Evolutionary conservation across 2,797 vertebrate genomes (phyloP).

Genomic region (Eremophila alpestris): DNA sequence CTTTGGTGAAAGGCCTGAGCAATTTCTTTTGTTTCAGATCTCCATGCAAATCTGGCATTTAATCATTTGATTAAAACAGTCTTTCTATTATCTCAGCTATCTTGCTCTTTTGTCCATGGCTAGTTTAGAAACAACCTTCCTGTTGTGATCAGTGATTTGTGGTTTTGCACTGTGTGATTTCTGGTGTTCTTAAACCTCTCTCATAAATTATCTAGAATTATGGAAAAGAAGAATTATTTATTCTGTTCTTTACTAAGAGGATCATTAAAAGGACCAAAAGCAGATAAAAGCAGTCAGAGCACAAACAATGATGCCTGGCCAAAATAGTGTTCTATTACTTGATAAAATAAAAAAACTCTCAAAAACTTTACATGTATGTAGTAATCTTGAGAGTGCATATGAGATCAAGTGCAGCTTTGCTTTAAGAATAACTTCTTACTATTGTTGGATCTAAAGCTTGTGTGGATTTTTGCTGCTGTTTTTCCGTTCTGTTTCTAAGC

Average conservation of each 20-base stretch:
- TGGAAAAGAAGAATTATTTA: conserved; percentile 51
- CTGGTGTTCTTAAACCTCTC: conserved; percentile 42
- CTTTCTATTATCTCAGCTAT: conserved; percentile 14
- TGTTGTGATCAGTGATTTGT: conserved; percentile 59
- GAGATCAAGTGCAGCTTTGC: conserved; percentile 37
- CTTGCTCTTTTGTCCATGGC: conserved; percentile 26
- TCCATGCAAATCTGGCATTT: neutral
- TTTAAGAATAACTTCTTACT: conserved; percentile 24
- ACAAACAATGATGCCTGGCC: neutral
- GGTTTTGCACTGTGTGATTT: conserved; percentile 44
- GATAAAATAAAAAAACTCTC: neutral
- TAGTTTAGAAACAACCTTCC: conserved; percentile 17
- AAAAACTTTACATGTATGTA: conserved; percentile 5
- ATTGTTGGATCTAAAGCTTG: conserved; percentile 36
- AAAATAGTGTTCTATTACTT: conserved; percentile 40
- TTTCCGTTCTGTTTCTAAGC: neutral
- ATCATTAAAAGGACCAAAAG: conserved; percentile 40
- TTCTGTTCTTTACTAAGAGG: conserved; percentile 25
- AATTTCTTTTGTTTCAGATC: neutral
- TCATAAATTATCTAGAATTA: conserved; percentile 49
- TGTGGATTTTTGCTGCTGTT: neutral
- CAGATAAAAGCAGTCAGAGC: conserved; percentile 28
- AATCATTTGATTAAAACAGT: conserved; percentile 53
- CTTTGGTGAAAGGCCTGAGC: neutral
- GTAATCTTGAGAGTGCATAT: conserved; percentile 34